Evolutionary conservation across 2,113 vertebrate genomes (phyloP), one percentile per base, ranked within the genome.

Genomic region (Eolophus roseicapilla): DNA sequence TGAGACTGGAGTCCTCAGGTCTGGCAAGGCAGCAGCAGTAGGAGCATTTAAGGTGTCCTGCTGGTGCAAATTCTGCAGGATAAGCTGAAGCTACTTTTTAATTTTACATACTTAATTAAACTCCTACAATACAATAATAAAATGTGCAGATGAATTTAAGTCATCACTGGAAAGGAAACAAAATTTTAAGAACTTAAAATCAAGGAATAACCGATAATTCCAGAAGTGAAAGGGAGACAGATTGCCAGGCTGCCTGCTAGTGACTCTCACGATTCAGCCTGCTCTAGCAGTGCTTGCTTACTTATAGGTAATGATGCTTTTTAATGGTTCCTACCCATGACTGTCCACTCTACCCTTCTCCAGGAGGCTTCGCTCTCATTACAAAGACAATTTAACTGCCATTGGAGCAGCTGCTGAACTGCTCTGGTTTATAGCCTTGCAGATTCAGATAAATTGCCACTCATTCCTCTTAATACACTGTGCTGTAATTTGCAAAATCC

Each of bases 341-440:
- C 43, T 65, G 67, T 93, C 84, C 87, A 89, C 62, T 71, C 80
- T 52, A 16, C 55, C n/a, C 62, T 95, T 84, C 81, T 95, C 43
- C 39, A 75, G 33, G 39, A 95, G 39, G 27, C 55, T 89, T 84
- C 3, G 3, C 31, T 93, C 37, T 86, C 80, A 70, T 81, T 71
- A 93, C 92, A 94, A 90, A 90, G 92, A 73, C 65, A 82, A 75
- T 92, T 88, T 74, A 77, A 86, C 63, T 95, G 85, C 60, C 82
- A 86, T 28, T 88, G 90, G 68, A 95, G 92, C 95, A 96, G 95
- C 92, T 96, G 94, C 86, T 90, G 84, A 92, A 92, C 81, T 69
- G 89, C 81, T 91, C 59, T 8, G 1, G 24, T 87, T 97, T 95
- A 95, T 76, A 62, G 86, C 77, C 33, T 73, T 64, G 47, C 84